Base-by-base conservation (phyloP, 2,797 vertebrate genomes). In the Tenualosa ilisha region DNA sequence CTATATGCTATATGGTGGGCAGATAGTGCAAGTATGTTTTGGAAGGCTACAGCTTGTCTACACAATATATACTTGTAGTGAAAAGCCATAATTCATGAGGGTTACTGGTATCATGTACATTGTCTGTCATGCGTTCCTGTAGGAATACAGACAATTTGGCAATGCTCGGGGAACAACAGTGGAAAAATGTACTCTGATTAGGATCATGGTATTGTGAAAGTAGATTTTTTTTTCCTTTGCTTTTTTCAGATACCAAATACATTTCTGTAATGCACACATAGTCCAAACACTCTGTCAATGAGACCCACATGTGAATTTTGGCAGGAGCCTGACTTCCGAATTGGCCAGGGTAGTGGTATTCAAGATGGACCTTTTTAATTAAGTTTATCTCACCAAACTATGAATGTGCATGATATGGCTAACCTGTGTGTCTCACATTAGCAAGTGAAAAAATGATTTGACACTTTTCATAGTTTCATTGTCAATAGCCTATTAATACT, bases 21-120 rank as follows among this genome's bases (percentile, higher is more conserved):
- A 79, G 72, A 79, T 79, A 79, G 40, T 20, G 72, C 72, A 79
- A 79, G 72, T 79, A 79, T 79, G 37, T 79, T 79, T 79, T 79
- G 72, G 72, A 43, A 46, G 72, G 72, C 37, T 46, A 46, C 6
- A 4, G 17, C 40, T 79, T 40, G 31, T 75, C 68, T 37, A 40
- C 68, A 43, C 31, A 40, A 40, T 75, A 40, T 75, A 31, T 17
- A 40, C 12, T 43, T 37, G 17, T 43, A 22, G 72, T 20, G 40
- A 22, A 46, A 46, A 79, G 20, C 17, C 72, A 20, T 79, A 43
- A 79, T 79, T 79, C 40, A 79, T 46, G 20, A 20, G 40, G 43
- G 17, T 46, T 43, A 79, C 17, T 40, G 37, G 31, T 75, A 40
- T 79, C 40, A 79, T 46, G 72, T 79, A 46, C 20, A 17, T 46